Base-by-base conservation (phyloP, 2,888 invertebrate species). In the Eilema sororculum region DNA sequence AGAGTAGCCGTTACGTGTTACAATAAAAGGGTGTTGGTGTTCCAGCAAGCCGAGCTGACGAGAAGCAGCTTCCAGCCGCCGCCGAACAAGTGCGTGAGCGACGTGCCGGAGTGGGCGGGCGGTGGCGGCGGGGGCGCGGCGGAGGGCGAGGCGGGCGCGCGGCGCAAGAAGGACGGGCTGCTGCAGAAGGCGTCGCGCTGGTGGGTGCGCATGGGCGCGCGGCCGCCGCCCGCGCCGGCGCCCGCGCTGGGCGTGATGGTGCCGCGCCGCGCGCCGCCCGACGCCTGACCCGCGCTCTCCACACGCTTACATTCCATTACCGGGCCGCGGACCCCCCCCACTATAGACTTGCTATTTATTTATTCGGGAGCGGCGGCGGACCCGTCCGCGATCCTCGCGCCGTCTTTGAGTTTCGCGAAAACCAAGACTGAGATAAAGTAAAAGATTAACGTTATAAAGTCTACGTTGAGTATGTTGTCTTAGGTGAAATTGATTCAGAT, bases 21-120 rank as follows among this genome's bases (percentile, higher is more conserved):
- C 41, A 37, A 6, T 37, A 65, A 12, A 5, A 28, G 3, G 6
- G 37, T n/a, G 33, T 60, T 56, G n/a, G 24, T 30, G 10, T 92
- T 93, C 41, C 93, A 96, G 96, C 96, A 96, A 96, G 96, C 96
- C 91, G 96, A 96, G 94, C 96, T 96, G 94, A 96, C 96, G 88
- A 96, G 96, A 89, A 96, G 96, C 91, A 96, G 96, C 86, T 96
- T 96, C 80, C 96, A 96, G 91, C 96, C 96, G 85, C 96, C 96
- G 84, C 96, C 96, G 87, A 96, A 96, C 93, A 96, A 96, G 91
- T 96, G 96, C 91, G 96, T 96, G 90, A 96, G 96, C 94, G 96
- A 96, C 95, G 96, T 96, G 91, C 96, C 96, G 85, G 96, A 96
- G 89, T 95, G 95, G 95, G 94, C 95, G 84, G 88, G 85, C 74